Base-by-base conservation (phyloP, 2,113 vertebrate genomes). In the Malurus elegans region DNA sequence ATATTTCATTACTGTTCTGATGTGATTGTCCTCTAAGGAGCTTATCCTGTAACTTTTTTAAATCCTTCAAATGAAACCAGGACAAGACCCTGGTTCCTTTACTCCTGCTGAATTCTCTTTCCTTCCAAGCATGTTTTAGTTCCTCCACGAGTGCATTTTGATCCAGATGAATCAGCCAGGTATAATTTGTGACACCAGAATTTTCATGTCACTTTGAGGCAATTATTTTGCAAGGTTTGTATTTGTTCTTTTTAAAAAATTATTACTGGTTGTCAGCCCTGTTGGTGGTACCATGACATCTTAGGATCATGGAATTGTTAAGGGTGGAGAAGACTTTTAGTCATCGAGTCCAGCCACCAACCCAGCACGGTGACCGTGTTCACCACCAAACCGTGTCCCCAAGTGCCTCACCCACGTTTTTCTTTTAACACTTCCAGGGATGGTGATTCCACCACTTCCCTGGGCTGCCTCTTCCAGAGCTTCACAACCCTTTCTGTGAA, bases 31-130 rank as follows among this genome's bases (percentile, higher is more conserved):
- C 80, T 81, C 65, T 81, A 75, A 93, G 70, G 70, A 87, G 70
- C 87, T 86, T 89, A 86, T 56, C 66, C 34, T 56, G 6, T 48
- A 81, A 42, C 79, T 92, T 89, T 89, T 48, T 61, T 31, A 44
- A 90, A 88, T 70, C 86, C 79, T 88, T 78, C 34, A 54, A 80
- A 84, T 38, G 57, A 92, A 97, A 93, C 34, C 86, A 92, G 92
- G 83, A 51, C 72, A 61, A 71, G 69, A 25, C 25, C 69, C 47
- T 53, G 23, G 40, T 61, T 78, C 14, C 36, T 80, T 84, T 60
- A 51, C 31, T 50, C 11, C 7, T 19, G 29, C 48, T 25, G n/a
- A 81, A 67, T 51, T 50, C 9, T 53, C 48, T 71, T 73, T 36
- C n/a, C 53, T 84, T 80, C 20, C 51, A 51, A 70, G 66, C 0